Percentiles rank a stretch among this genome's conserved stretches.
Evolutionary conservation across 2,113 vertebrate genomes (phyloP).

Genomic region (Chamaetylas fuelleborni): DNA sequence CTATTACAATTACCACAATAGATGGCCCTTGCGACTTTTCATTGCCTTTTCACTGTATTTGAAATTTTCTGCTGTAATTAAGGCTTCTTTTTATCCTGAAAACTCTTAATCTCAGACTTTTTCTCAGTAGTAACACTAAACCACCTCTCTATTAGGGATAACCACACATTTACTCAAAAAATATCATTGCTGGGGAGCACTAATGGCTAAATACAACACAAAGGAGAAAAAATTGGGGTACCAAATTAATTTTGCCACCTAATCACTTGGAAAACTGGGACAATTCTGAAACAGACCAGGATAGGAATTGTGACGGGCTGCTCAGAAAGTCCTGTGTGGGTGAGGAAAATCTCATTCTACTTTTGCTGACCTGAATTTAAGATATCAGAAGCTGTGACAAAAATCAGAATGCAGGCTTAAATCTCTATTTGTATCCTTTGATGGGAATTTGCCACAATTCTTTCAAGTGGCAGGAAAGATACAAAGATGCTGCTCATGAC

Average conservation of each 20-base stretch:
- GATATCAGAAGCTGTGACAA: not conserved
- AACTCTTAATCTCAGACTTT: not conserved
- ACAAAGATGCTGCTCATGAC: not conserved
- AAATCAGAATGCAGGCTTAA: not conserved
- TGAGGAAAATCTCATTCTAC: not conserved
- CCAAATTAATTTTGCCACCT: not conserved
- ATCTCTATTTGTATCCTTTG: not conserved
- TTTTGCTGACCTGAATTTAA: not conserved
- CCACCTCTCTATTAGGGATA: not conserved
- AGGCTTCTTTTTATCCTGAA: not conserved
- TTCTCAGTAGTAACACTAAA: not conserved
- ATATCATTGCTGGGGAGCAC: not conserved
- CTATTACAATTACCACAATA: not conserved
- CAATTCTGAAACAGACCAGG: not conserved
- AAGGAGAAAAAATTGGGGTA: not conserved
- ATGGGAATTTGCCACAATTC: not conserved
- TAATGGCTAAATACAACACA: not conserved
- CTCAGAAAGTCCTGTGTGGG: not conserved
- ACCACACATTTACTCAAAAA: not conserved
- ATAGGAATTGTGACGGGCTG: not conserved
- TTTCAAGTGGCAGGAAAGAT: not conserved
- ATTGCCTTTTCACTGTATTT: not conserved
- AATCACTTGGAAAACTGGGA: not conserved
- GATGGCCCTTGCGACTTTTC: not conserved
- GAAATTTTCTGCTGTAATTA: not conserved